Evolutionary conservation across 2,797 vertebrate genomes (phyloP).

Genomic region (Uromys caudimaculatus): DNA sequence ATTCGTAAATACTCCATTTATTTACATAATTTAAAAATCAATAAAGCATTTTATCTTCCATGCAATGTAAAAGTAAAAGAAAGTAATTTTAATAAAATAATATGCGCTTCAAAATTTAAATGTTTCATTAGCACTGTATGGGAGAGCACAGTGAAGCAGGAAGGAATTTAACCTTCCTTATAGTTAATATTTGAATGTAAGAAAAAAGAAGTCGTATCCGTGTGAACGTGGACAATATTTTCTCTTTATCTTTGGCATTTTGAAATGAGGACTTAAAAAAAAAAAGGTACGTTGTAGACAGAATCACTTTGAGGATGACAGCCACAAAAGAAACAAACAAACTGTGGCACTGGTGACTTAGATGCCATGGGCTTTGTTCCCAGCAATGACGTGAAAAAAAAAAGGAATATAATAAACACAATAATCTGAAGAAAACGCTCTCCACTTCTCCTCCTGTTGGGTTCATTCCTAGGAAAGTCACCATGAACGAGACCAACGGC

Average conservation of each 20-base stretch:
- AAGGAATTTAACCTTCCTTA: neutral
- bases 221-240: conserved; percentile 31
- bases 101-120: conserved; percentile 23
- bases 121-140: neutral
- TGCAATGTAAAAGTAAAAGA: conserved; percentile 9
- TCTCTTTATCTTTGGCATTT: conserved; percentile 43
- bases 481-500: neutral
- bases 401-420: conserved; percentile 31
- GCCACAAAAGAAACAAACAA: neutral
- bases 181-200: conserved; percentile 42
- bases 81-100: conserved; percentile 59
- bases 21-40: conserved; percentile 46
- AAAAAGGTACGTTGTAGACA: neutral
- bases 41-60: conserved; percentile 34
- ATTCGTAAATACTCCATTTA: conserved; percentile 21
- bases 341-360: neutral
- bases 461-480: conserved; percentile 32
- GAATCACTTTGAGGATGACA: neutral
- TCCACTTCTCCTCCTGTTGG: neutral
- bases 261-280: conserved; percentile 15
- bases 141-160: neutral
- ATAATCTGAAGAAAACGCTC: neutral
- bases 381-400: neutral
- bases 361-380: neutral
- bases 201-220: conserved; percentile 16